A percentile compares a stretch with the other conserved stretches of the same genome.
These are phyloP conservation scores for Setophaga petechia DNA, from an alignment of 2,113 vertebrate species.

Conservation along the genomic window DNA sequence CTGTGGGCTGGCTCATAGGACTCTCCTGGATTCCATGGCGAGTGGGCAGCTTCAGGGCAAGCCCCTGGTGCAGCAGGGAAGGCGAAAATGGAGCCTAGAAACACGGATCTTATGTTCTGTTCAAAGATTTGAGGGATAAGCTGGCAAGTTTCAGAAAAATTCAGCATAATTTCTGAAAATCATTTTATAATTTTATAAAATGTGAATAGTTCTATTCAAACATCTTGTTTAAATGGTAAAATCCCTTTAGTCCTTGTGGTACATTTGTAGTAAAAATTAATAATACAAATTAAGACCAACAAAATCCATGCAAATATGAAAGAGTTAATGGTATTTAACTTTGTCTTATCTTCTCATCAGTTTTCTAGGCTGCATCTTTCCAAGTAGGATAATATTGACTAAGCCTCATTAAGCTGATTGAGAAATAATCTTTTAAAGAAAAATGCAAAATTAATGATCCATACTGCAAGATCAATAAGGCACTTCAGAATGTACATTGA, in stretches of 20 bases:
- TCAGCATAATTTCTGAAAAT: neutral
- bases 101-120: neutral
- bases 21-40: neutral
- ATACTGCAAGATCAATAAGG: neutral
- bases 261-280: neutral
- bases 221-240: neutral
- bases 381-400: neutral
- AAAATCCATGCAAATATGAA: neutral
- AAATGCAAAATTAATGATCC: conserved; percentile 36
- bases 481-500: neutral
- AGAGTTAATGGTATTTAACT: neutral
- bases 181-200: neutral
- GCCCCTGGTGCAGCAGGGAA: neutral
- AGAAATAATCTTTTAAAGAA: neutral
- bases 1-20: neutral
- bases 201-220: neutral
- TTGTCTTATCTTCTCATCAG: neutral
- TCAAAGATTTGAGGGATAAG: neutral
- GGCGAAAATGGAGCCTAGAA: neutral
- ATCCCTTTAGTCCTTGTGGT: neutral
- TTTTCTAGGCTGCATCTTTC: neutral
- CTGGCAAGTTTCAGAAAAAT: neutral
- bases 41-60: neutral
- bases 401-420: conserved; percentile 40
- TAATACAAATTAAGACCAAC: neutral